phyloP scores from a whole-genome alignment of 2,113 vertebrate genomes.

The Jaculus jaculus region DNA sequence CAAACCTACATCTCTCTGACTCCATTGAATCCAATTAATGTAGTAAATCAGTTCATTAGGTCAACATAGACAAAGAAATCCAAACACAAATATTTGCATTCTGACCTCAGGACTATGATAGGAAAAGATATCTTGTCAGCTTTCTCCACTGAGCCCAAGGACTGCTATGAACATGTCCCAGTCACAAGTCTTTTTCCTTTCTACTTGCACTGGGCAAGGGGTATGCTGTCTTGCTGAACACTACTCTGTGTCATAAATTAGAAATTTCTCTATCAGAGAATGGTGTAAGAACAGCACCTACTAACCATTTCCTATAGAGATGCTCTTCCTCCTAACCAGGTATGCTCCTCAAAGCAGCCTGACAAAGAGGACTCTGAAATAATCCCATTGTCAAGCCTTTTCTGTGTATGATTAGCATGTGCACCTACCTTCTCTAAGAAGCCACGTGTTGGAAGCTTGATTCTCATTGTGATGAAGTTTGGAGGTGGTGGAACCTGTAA shows the following conservation, averaged over 20 bases:
- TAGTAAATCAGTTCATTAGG: background rate
- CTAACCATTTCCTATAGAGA: background rate
- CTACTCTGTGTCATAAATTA: background rate
- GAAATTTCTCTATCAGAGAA: background rate
- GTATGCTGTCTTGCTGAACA: background rate
- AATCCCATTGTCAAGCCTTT: background rate
- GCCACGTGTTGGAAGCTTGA: background rate
- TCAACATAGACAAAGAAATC: background rate
- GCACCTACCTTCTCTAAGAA: background rate
- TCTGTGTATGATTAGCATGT: background rate
- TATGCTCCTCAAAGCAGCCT: background rate
- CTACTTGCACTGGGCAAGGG: background rate
- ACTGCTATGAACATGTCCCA: background rate
- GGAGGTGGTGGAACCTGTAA: no score
- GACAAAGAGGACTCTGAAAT: background rate
- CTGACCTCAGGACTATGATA: background rate
- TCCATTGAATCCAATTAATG: background rate
- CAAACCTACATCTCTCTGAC: background rate
- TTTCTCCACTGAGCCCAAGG: background rate
- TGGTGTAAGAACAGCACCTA: background rate
- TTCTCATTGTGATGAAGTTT: background rate
- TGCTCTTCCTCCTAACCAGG: background rate
- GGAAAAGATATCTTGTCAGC: background rate
- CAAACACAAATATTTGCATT: background rate
- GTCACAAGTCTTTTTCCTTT: background rate